Base-by-base conservation (phyloP, 2,113 vertebrate genomes). In the Tachysurus fulvidraco region DNA sequence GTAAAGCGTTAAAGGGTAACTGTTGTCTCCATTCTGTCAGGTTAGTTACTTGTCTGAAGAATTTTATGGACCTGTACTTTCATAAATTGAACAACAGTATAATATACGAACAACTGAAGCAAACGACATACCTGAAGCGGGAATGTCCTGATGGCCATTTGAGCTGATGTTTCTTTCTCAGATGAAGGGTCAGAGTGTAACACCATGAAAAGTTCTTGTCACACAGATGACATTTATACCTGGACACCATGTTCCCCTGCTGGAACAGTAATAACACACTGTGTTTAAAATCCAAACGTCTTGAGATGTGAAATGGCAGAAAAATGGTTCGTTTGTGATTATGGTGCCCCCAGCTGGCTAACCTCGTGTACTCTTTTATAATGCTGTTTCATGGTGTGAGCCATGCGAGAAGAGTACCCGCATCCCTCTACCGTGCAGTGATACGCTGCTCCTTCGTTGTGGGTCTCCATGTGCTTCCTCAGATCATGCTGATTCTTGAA, bases 191-290 rank as follows among this genome's bases (percentile, higher is more conserved):
- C 71, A 96, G 91, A 16, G 94, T 95, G 84, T 96, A 96, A 91
- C 93, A 95, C 93, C 95, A 96, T 41, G 94, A 96, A 88, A 96
- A 96, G 82, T 92, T 94, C 85, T 96, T 96, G 89, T 96, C 93
- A 88, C 93, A 96, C 71, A 94, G 93, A 74, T 91, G 94, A 85
- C 95, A 95, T 89, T 96, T 95, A 25, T 95, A 96, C 79, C 95
- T 95, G 14, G 94, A 92, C 86, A 93, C 92, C 77, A 92, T 92
- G 0, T 93, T 94, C n/a, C 90, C 93, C 94, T 96, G 91, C 86
- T 76, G 79, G n/a, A 13, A 87, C 28, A 88, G 14, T 67, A 50
- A 44, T 10, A 36, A 59, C 67, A 83, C 21, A 78, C 55, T 3
- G 62, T 10, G 23, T 21, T 46, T 25, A 7, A 55, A 30, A 3